phyloP scores from a whole-genome alignment of 1,140 invertebrate genomes.

The Heliconius hewitsoni region DNA sequence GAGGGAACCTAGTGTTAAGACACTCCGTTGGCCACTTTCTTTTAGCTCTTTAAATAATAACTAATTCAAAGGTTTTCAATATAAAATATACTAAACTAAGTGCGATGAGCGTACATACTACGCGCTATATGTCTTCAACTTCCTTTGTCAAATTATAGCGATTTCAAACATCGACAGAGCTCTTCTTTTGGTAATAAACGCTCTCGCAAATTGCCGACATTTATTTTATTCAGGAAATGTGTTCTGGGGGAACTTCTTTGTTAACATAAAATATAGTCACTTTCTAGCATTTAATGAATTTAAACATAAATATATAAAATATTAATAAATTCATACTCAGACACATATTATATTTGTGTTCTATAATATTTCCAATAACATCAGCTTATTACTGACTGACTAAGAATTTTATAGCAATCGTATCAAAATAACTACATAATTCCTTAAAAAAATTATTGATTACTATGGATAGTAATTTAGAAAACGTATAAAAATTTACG shows the following conservation, averaged over 20 bases:
- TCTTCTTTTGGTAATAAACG: slow-evolving; percentile 76
- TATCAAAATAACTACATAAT: too few species aligned
- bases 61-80: neutral
- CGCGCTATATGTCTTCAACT: neutral
- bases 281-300: neutral
- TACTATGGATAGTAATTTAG: too few species aligned
- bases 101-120: too few species aligned
- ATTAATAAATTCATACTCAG: neutral
- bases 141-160: slow-evolving; percentile 29
- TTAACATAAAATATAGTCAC: neutral
- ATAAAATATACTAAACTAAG: slow-evolving; percentile 28
- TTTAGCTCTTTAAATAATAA: too few species aligned
- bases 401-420: too few species aligned
- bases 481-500: too few species aligned
- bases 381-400: too few species aligned
- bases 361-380: neutral
- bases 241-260: neutral
- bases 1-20: too few species aligned
- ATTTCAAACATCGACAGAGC: slow-evolving; percentile 55
- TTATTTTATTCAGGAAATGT: slow-evolving; percentile 25
- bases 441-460: too few species aligned
- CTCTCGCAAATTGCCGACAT: slow-evolving; percentile 44
- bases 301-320: neutral
- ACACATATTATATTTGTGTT: too few species aligned
- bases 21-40: too few species aligned